phyloP scores from a whole-genome alignment of 2,888 invertebrate genomes.

The Lepidonotus clava region DNA sequence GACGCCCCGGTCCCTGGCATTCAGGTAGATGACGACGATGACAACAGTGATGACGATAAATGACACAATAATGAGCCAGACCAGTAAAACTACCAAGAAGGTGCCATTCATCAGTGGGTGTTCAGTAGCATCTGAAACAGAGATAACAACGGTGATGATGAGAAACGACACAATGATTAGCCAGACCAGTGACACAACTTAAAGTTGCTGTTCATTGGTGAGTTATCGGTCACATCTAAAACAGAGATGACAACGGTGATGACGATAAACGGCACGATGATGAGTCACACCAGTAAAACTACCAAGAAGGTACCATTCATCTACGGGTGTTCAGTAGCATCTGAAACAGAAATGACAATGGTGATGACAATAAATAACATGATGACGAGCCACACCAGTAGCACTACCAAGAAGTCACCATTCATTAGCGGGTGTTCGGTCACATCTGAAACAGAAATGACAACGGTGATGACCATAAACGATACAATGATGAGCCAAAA shows the following conservation, averaged over 20 bases:
- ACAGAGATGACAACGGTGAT: conserved; percentile 53
- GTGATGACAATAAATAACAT: no score
- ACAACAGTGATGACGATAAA: conserved; percentile 49
- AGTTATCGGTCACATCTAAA: conserved; percentile 31
- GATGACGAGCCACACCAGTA: no score
- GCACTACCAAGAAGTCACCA: no score
- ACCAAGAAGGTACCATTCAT: conserved; percentile 41
- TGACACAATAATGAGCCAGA: conserved; percentile 43
- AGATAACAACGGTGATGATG: no score
- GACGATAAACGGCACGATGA: conserved; percentile 30
- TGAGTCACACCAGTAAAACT: conserved; percentile 43
- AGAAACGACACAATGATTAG: no score
- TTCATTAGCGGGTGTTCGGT: no score
- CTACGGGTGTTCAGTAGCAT: background rate
- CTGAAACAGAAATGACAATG: no score
- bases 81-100: conserved; percentile 31
- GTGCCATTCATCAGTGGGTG: conserved; percentile 37
- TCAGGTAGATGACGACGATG: conserved; percentile 51
- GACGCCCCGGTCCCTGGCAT: conserved; percentile 19
- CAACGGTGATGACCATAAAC: conserved; percentile 46
- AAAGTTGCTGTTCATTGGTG: no score
- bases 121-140: background rate
- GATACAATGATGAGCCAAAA: conserved; percentile 47
- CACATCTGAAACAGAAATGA: conserved; percentile 41
- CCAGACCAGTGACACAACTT: no score